Evolutionary conservation across 2,113 vertebrate genomes (phyloP), one percentile per base, ranked within the genome.

Genomic region (Stigmatopora nigra): DNA sequence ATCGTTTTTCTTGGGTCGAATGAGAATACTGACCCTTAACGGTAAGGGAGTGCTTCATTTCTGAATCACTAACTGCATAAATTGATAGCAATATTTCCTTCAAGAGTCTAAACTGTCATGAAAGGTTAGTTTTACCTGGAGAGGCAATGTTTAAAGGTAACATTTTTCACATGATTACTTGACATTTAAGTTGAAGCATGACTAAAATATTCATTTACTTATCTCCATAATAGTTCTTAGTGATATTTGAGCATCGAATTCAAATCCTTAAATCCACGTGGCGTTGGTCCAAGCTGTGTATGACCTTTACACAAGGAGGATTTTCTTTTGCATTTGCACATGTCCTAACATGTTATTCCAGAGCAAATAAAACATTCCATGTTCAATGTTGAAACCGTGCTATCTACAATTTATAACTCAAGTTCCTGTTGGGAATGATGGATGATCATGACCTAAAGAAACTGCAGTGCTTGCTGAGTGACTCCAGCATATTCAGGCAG

Each of bases 401-500:
- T 48, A 15, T 31, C 61, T 6, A 51, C n/a, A 12, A 4, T 48
- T 59, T 38, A 31, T 31, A 15, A 20, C 49, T 9, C 31, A 61
- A 61, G 16, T 16, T 25, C 31, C 35, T 35, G 63, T 20, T 31
- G 19, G 9, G 25, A 58, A 17, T 45, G 48, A 47, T 19, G 57
- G 62, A 41, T 52, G 62, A 60, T 67, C 19, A 62, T 65, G 41
- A 66, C 61, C 58, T 53, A 55, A 69, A 65, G 12, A 69, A 63
- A 31, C 63, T 67, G 47, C 63, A 58, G 66, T 53, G 51, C 59
- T 44, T 53, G 51, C 59, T 44, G 36, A 66, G 45, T 47, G 46
- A 70, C 66, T 41, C 55, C 36, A 60, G 53, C 19, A 20, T 51
- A 55, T 67, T 5, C 19, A 65, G 36, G 19, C 17, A 53, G 55